Evolutionary conservation across 1,140 invertebrate genomes (phyloP).

Genomic region (Cataglyphis hispanica): DNA sequence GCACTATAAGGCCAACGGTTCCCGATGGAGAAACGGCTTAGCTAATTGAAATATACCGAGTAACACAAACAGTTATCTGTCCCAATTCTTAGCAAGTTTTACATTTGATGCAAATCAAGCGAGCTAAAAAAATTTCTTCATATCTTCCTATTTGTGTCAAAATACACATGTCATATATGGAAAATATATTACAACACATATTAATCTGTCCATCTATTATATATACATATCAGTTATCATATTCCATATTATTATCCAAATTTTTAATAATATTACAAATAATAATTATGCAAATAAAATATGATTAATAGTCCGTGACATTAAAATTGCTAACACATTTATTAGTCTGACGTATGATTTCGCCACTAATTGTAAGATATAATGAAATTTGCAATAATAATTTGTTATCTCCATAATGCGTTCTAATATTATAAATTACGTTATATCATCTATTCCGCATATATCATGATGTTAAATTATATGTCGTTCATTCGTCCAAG

Average conservation of each 20-base stretch:
- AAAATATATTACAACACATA: neutral
- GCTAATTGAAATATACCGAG: constrained; percentile 32
- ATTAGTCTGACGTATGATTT: constrained; percentile 10
- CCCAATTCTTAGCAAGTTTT: neutral
- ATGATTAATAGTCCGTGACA: constrained; percentile 28
- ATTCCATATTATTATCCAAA: neutral
- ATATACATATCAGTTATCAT: neutral
- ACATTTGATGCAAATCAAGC: neutral
- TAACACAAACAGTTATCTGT: constrained; percentile 26
- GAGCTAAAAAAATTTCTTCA: neutral
- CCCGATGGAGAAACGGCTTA: constrained; percentile 19
- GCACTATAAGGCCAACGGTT: neutral
- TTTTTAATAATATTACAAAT: constrained; percentile 3
- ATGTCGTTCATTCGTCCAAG: neutral
- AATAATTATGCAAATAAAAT: neutral
- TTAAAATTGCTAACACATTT: constrained; percentile 1
- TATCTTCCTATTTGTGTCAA: neutral
- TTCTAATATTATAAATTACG: neutral
- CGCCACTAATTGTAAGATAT: neutral
- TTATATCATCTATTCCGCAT: neutral
- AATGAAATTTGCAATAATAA: constrained; percentile 13
- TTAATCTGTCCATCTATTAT: neutral
- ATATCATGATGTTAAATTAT: neutral
- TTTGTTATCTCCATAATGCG: neutral
- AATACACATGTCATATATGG: neutral